Evolutionary conservation across 2,888 invertebrate genomes (phyloP), one percentile per base, ranked within the genome.

Genomic region (Palloptera scutellata): DNA sequence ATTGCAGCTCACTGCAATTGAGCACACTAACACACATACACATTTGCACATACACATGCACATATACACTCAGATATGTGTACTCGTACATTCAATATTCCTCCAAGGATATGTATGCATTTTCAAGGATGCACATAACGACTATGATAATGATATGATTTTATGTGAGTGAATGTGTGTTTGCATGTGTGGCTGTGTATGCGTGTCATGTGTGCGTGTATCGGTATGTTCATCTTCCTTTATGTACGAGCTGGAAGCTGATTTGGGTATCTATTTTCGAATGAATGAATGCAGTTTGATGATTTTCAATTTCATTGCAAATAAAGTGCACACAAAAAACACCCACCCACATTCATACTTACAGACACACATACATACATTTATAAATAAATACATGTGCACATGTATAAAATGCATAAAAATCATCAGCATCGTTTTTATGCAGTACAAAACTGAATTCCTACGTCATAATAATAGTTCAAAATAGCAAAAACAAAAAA

Each of bases 231-330:
- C n/a, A n/a, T n/a, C n/a, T n/a, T n/a, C n/a, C n/a, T n/a, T n/a
- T n/a, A 30, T 30, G 30, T 30, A 30, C 6, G 30, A 30, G 30
- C 3, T 30, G 30, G 6, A 30, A 30, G 30, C 30, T 30, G 30
- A 30, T 30, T 30, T 30, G 2, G 30, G 3, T 30, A 30, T 30
- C 30, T 30, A 30, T 30, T 4, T 30, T 30, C 30, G 30, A 4
- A 30, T 15, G 15, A 48, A 48, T 48, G 48, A 48, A 48, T 48
- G 48, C 48, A 15, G 13, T 42, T 30, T 13, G 45, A 51, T 60
- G 60, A 48, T 20, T 60, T 60, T 60, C 48, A 60, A 48, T 60
- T 60, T 48, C 17, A 58, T 42, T 58, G 15, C 58, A 12, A 17
- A 10, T 43, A 58, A 42, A 9, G 1, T 40, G 5, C 55, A 30